These are phyloP conservation scores for Acanthis flammea DNA, from an alignment of 2,797 vertebrate genomes.

Conservation along the genomic window DNA sequence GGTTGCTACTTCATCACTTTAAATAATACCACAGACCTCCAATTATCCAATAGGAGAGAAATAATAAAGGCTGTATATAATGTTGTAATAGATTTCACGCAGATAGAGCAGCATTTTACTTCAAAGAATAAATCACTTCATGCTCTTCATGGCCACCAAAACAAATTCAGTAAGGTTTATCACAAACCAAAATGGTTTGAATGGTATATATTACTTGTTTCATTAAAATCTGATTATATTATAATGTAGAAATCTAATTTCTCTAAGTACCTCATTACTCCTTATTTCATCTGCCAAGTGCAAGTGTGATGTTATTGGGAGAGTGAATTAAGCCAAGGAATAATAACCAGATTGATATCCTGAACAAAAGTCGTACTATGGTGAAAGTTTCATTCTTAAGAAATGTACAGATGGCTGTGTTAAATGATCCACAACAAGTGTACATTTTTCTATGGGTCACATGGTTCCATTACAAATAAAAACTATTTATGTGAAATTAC, in stretches of 20 bases:
- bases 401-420: conserved; percentile 30
- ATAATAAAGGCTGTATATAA: conserved; percentile 71
- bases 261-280: conserved; percentile 73
- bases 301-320: conserved; percentile 61
- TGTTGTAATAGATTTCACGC: conserved; percentile 55
- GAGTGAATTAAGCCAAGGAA: conserved; percentile 58
- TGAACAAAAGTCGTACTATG: conserved; percentile 18
- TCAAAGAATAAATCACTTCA: conserved; percentile 62
- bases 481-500: conserved; percentile 3
- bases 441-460: conserved; percentile 18
- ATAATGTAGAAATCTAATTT: conserved; percentile 72
- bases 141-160: conserved; percentile 42
- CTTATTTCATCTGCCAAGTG: conserved; percentile 72
- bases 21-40: conserved; percentile 61
- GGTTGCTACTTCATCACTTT: conserved; percentile 64
- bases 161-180: conserved; percentile 42
- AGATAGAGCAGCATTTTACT: conserved; percentile 60
- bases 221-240: conserved; percentile 75
- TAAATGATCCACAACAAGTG: conserved; percentile 55
- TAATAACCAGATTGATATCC: conserved; percentile 58
- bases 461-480: conserved; percentile 47
- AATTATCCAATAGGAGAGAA: conserved; percentile 68
- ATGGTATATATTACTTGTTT: conserved; percentile 63
- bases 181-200: conserved; percentile 56
- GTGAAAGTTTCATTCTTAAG: conserved; percentile 53